Conservation (phyloP, 2,888 invertebrate species). For the Drosophila diplacantha region DNA sequence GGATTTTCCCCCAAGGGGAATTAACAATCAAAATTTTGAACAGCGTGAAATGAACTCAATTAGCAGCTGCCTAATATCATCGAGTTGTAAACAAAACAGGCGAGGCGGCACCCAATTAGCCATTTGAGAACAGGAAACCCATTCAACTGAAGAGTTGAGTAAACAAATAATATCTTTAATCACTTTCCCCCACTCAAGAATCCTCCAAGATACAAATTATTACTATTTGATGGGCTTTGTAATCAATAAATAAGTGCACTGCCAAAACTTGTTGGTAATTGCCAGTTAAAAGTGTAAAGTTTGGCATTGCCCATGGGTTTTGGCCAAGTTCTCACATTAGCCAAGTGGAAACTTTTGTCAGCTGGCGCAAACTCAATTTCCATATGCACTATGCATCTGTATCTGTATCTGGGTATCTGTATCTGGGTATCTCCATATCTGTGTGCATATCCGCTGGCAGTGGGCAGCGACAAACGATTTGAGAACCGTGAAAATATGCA, state of each 20-base stretch:
- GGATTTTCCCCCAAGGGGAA: constrained; percentile 4
- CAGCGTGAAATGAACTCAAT: constrained; percentile 29
- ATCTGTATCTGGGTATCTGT: constrained; percentile 20
- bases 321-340: constrained; percentile 35
- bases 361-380: constrained; percentile 43
- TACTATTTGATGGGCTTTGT: constrained; percentile 2
- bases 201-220: neutral
- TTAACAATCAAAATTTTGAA: constrained; percentile 18
- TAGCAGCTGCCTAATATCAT: constrained; percentile 37
- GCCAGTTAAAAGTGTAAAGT: neutral
- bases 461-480: constrained; percentile 58
- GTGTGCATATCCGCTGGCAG: constrained; percentile 53
- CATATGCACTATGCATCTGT: constrained; percentile 22
- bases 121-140: constrained; percentile 18
- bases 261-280: neutral
- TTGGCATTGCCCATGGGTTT: constrained; percentile 6
- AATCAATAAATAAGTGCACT: constrained; percentile 14
- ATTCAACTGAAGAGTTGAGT: constrained; percentile 15
- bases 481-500: constrained; percentile 68
- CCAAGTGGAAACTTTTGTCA: constrained; percentile 50
- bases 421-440: constrained; percentile 25
- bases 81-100: constrained; percentile 25
- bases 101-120: constrained; percentile 23
- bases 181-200: constrained; percentile 9
- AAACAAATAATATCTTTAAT: constrained; percentile 25